phyloP scores from a whole-genome alignment of 2,797 vertebrate genomes.

The Clarias platycephalus region DNA sequence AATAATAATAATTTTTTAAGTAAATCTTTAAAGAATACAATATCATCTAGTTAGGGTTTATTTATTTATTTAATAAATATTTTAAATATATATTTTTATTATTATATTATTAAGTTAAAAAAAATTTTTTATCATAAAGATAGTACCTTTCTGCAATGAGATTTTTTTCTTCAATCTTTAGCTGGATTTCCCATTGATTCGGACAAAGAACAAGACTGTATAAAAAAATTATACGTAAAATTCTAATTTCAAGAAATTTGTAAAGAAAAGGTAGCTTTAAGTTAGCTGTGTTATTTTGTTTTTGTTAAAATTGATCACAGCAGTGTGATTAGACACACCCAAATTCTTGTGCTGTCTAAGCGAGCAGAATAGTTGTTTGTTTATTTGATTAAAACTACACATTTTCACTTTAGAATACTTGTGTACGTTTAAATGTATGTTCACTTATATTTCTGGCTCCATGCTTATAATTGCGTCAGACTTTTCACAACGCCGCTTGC shows the following conservation, averaged over 20 bases:
- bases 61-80: no score
- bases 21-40: no score
- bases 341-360: background rate
- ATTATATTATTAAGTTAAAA: no score
- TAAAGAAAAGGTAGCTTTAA: background rate
- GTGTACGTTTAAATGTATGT: background rate
- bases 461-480: background rate
- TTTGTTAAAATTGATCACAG: background rate
- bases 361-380: background rate
- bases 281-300: background rate
- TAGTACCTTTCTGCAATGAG: background rate
- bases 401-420: background rate
- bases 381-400: background rate
- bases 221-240: background rate
- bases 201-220: background rate
- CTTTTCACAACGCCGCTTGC: background rate
- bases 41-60: no score
- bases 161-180: background rate
- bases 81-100: no score
- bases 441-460: background rate
- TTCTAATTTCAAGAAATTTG: background rate
- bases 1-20: no score
- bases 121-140: no score
- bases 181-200: background rate
- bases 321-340: background rate